A percentile compares a stretch with the other conserved stretches of the same genome.
These are phyloP conservation scores for Catharus bicknelli DNA, from an alignment of 2,113 vertebrate species.

Conservation along the genomic window DNA sequence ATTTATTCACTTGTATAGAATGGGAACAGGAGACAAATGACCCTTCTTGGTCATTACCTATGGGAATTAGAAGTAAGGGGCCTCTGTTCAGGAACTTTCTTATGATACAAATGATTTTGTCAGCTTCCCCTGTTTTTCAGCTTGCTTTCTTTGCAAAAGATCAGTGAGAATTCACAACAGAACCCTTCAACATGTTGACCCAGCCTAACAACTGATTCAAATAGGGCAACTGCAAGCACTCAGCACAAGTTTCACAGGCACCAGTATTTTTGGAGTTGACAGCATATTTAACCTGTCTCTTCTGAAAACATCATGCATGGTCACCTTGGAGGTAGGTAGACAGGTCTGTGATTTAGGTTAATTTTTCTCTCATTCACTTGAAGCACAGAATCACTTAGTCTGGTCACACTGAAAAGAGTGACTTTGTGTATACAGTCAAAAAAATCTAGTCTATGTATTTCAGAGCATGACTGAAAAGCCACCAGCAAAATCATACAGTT, in stretches of 20 bases:
- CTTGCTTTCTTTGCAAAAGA: background rate
- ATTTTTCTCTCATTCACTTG: conserved; percentile 14
- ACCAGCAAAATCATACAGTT: background rate
- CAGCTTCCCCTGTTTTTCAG: background rate
- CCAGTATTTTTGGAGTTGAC: background rate
- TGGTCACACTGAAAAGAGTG: background rate
- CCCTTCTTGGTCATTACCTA: background rate
- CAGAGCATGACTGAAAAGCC: background rate
- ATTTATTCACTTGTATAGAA: background rate
- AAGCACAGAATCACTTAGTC: background rate
- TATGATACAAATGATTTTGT: background rate
- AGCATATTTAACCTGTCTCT: conserved; percentile 1
- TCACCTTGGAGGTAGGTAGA: background rate
- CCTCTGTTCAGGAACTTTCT: background rate
- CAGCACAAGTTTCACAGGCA: background rate
- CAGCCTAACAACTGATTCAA: background rate
- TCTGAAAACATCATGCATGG: background rate
- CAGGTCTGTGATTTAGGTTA: background rate
- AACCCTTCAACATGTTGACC: background rate
- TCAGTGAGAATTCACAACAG: background rate
- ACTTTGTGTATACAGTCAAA: background rate
- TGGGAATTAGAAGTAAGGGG: background rate
- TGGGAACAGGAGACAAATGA: background rate
- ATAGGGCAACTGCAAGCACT: background rate
- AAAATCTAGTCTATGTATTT: background rate